Evolutionary conservation across 2,888 invertebrate genomes (phyloP), one percentile per base, ranked within the genome.

Genomic region (Argyresthia goedartella): DNA sequence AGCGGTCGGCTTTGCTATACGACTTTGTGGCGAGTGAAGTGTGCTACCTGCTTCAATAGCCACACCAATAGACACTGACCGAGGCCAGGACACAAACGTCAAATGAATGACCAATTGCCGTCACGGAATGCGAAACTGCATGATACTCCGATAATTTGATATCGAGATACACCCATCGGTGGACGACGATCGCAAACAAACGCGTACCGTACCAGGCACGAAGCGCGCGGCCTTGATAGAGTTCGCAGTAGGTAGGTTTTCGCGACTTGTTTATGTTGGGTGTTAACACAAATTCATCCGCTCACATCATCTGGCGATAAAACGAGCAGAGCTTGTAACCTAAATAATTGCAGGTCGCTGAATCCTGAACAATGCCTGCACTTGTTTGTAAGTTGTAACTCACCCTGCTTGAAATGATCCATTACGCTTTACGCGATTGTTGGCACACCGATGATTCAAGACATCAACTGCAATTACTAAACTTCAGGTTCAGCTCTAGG

Each of bases 211-310:
- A 66, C 81, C 85, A 72, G 85, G 82, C 70, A 86, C 85, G 69
- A 62, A 59, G 61, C 60, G 64, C 64, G 72, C 85, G 85, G 78
- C 85, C 85, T 86, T 85, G 84, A 71, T 71, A 65, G 60, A 67
- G 72, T 71, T 76, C 77, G 72, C 71, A 69, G 69, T 44, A 16
- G 25, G 42, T 16, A 33, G 15, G 44, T 11, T 35, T 33, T 51
- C 36, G 15, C 44, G 13, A 8, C 25, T 25, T 25, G 25, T 25
- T 25, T 25, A 25, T 25, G 25, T 25, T 25, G 25, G 25, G 25
- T 25, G n/a, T 25, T 25, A 25, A 25, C 25, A 25, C 25, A 25
- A 6, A 25, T 25, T 6, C 25, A 25, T 25, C 25, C 25, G 25
- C 6, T 25, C 25, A 25, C 6, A 25, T 25, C 25, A 6, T 25